Conservation (phyloP, 2,797 vertebrate genomes). For the Acomys russatus region DNA sequence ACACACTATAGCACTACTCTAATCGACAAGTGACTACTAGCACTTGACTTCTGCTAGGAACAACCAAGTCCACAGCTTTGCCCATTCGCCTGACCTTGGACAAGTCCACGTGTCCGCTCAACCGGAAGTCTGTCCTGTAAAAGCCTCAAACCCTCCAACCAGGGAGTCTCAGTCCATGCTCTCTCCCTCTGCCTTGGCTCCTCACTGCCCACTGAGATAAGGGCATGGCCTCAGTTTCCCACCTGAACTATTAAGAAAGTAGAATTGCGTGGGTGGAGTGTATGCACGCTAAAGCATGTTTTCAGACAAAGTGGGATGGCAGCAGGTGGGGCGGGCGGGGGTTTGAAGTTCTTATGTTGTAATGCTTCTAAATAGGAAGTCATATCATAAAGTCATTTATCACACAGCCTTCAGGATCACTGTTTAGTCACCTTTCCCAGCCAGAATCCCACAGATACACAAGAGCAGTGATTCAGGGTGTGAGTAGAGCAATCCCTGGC, state of each 20-base stretch:
- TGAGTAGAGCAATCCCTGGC: background rate
- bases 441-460: background rate
- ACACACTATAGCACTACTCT: too few species aligned
- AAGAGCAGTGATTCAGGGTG: background rate
- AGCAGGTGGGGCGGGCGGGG: too few species aligned
- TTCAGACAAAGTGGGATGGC: background rate
- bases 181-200: rapidly evolving
- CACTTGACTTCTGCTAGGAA: background rate
- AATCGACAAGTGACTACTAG: slow-evolving; percentile 5
- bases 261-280: too few species aligned
- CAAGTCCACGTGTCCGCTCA: background rate
- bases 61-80: background rate
- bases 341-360: background rate
- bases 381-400: background rate
- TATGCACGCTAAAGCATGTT: background rate
- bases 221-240: background rate
- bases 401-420: too few species aligned
- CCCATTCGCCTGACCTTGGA: background rate
- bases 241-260: background rate
- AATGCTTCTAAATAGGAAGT: background rate
- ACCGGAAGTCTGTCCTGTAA: slow-evolving; percentile 53
- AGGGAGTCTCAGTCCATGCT: too few species aligned
- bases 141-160: background rate
- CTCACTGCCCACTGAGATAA: background rate
- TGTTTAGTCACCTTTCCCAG: background rate